Evolutionary conservation across 2,113 vertebrate genomes (phyloP).

Genomic region (Myiozetetes cayanensis): DNA sequence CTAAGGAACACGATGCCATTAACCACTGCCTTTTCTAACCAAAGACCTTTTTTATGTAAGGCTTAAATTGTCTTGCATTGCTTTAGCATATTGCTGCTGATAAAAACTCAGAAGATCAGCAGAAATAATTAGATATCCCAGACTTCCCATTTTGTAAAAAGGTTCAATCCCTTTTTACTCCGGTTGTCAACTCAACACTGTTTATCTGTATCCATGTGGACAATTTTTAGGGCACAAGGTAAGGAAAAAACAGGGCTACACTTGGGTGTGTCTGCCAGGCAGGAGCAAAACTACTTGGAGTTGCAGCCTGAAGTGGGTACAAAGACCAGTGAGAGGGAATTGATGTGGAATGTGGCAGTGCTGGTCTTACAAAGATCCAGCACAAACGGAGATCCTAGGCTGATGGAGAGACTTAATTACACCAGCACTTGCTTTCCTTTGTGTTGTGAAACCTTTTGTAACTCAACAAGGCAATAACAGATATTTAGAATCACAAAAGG

Average conservation of each 20-base stretch:
- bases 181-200: not conserved
- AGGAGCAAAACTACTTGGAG: not conserved
- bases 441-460: conserved; percentile 6
- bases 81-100: not conserved
- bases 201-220: not conserved
- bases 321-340: not conserved
- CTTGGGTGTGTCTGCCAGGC: not conserved
- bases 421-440: not conserved
- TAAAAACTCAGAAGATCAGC: not conserved
- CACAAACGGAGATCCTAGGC: fast-evolving
- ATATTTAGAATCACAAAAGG: conserved; percentile 32
- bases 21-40: not conserved
- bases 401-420: not conserved
- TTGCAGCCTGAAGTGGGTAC: not conserved
- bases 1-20: not conserved
- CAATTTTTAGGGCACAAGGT: not conserved
- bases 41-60: not conserved
- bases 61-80: not conserved
- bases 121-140: not conserved
- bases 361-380: not conserved
- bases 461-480: not conserved
- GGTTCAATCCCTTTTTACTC: not conserved
- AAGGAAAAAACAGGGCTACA: not conserved
- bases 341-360: conserved; percentile 25
- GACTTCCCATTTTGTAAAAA: not conserved